phyloP scores from a whole-genome alignment of 2,888 invertebrate species.

The Agriotes lineatus region DNA sequence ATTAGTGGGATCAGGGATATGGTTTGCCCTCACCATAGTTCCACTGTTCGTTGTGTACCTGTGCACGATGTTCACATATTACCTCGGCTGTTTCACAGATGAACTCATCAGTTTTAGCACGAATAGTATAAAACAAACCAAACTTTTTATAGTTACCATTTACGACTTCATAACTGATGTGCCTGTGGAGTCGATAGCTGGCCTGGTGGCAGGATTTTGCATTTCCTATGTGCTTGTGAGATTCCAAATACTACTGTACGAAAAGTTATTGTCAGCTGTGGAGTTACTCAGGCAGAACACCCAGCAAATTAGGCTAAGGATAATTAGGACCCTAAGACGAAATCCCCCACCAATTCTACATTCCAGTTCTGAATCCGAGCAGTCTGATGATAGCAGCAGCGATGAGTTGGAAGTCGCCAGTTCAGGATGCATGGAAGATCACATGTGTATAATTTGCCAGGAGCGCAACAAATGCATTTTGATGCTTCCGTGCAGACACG shows the following conservation, averaged over 20 bases:
- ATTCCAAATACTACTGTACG: constrained; percentile 52
- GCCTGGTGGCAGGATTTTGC: constrained; percentile 53
- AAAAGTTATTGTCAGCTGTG: constrained; percentile 22
- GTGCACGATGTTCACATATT: constrained; percentile 43
- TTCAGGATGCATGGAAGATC: constrained; percentile 55
- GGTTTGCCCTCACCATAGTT: constrained; percentile 56
- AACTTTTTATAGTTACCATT: constrained; percentile 31
- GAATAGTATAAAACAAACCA: constrained; percentile 14
- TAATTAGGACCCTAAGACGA: neutral
- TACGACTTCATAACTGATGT: constrained; percentile 57
- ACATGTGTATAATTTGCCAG: constrained; percentile 70
- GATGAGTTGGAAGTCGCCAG: neutral
- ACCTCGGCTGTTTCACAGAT: constrained; percentile 40
- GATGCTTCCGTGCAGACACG: constrained; percentile 70
- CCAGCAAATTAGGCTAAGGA: constrained; percentile 6
- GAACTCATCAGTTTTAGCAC: constrained; percentile 30
- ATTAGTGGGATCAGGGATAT: constrained; percentile 57
- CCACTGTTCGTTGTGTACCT: constrained; percentile 52
- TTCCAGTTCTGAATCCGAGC: constrained; percentile 3
- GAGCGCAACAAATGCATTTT: constrained; percentile 71
- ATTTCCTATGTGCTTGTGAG: constrained; percentile 54
- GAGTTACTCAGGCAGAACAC: constrained; percentile 2
- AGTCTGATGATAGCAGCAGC: constrained; percentile 11
- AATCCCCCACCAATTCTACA: neutral
- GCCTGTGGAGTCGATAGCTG: constrained; percentile 56